A percentile compares a stretch with the other conserved stretches of the same genome.
phyloP scores from a whole-genome alignment of 2,113 vertebrate species.

The Cochlearius cochlearius region DNA sequence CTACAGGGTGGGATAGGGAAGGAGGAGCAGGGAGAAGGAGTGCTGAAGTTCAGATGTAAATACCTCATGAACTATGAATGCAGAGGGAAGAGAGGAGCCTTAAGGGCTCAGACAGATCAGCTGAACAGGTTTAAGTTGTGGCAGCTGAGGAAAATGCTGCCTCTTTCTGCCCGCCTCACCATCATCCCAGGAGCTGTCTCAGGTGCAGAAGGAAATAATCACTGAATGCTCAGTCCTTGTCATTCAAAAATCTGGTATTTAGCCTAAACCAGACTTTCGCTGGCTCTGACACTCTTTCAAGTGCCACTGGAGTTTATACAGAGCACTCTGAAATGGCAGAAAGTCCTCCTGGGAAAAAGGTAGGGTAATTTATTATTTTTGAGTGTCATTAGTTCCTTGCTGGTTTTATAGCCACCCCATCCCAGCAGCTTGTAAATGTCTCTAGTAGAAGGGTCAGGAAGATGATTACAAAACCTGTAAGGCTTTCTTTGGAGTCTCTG shows the following conservation, averaged over 20 bases:
- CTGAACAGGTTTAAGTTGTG: background rate
- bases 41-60: background rate
- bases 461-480: background rate
- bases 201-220: background rate
- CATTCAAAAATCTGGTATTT: background rate
- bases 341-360: background rate
- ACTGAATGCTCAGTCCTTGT: background rate
- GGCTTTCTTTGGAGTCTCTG: background rate
- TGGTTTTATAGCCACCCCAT: background rate
- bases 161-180: background rate
- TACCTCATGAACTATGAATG: background rate
- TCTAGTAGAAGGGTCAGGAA: background rate
- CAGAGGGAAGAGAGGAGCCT: background rate
- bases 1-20: background rate
- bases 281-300: background rate
- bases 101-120: background rate
- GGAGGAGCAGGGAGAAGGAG: background rate
- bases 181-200: background rate
- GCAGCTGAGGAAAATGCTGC: background rate
- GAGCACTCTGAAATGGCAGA: background rate
- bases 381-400: background rate
- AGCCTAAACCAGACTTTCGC: background rate
- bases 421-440: background rate
- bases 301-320: background rate
- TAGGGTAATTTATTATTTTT: background rate